These are phyloP conservation scores for Anas platyrhynchos DNA, from an alignment of 2,113 vertebrate species.

Conservation along the genomic window DNA sequence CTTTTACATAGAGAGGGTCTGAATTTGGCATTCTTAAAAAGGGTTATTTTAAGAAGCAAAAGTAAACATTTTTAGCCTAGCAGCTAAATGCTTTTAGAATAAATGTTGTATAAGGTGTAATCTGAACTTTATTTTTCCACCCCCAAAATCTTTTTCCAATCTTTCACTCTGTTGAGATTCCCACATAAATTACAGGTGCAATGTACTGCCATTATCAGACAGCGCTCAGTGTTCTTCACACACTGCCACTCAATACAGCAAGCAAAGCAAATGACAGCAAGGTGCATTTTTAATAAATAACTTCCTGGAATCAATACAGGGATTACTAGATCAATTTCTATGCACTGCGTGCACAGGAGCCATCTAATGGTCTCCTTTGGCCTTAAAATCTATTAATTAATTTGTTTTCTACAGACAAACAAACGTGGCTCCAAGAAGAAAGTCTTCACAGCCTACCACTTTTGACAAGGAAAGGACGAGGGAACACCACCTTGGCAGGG, in stretches of 20 bases:
- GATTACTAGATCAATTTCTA: slow-evolving; percentile 23
- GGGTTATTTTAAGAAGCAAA: not conserved
- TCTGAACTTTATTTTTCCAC: not conserved
- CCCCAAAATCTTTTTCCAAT: not conserved
- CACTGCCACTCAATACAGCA: not conserved
- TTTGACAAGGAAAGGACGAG: not conserved
- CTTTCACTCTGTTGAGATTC: not conserved
- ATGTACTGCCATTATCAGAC: not conserved
- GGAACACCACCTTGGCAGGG: not conserved
- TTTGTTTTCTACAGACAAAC: not conserved
- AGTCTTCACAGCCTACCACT: not conserved
- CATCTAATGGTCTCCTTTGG: slow-evolving; percentile 5
- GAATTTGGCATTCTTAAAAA: not conserved
- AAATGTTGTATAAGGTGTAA: not conserved
- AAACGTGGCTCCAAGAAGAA: not conserved
- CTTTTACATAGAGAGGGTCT: not conserved
- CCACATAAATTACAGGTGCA: not conserved
- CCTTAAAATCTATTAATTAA: slow-evolving; percentile 16
- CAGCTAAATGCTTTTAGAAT: not conserved
- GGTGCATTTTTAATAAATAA: slow-evolving; percentile 14
- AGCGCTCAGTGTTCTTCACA: not conserved
- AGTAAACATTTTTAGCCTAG: not conserved
- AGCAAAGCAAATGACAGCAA: not conserved
- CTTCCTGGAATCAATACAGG: not conserved
- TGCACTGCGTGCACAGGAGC: not conserved